Evolutionary conservation across 2,797 vertebrate genomes (phyloP).

Genomic region (Pangasius mekongensis): DNA sequence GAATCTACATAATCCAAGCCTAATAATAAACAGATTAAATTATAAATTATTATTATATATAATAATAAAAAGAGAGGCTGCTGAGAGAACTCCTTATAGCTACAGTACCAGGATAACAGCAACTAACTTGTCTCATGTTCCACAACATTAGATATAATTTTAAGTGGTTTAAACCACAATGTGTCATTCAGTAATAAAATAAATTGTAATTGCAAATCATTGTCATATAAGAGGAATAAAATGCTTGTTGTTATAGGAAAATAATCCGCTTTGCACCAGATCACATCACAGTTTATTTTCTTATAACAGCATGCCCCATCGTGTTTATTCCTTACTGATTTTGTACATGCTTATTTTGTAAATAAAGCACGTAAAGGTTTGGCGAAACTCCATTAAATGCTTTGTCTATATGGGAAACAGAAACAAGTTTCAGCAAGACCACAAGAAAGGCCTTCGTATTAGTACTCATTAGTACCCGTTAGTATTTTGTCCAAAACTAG

Average conservation of each 20-base stretch:
- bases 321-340: not conserved
- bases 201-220: not conserved
- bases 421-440: not conserved
- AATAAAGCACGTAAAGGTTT: not conserved
- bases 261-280: not conserved
- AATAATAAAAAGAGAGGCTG: not conserved
- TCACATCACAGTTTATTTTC: not conserved
- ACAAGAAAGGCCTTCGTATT: not conserved
- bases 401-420: slow-evolving; percentile 1
- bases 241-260: not conserved
- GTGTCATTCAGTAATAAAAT: not conserved
- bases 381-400: not conserved
- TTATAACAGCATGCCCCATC: not conserved
- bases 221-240: not conserved
- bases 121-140: not conserved
- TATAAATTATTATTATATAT: no score
- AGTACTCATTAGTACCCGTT: not conserved
- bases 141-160: not conserved
- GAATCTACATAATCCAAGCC: not conserved
- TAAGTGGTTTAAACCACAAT: not conserved
- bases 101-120: not conserved
- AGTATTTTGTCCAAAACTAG: not conserved
- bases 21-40: not conserved
- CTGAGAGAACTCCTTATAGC: not conserved
- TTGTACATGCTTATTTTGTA: not conserved